phyloP scores from a whole-genome alignment of 2,797 vertebrate genomes.

The Emydoidea blandingii region DNA sequence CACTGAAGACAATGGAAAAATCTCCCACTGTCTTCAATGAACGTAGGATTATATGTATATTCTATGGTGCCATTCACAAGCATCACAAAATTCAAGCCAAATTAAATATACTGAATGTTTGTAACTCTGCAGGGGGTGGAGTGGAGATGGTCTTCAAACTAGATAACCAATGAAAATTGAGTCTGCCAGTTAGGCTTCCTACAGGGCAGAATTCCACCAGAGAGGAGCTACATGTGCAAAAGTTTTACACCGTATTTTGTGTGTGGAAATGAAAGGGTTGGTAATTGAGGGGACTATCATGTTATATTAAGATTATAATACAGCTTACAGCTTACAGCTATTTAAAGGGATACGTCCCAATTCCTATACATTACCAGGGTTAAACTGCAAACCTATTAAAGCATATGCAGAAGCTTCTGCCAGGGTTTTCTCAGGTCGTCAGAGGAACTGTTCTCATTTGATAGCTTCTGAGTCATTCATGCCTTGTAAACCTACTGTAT shows the following conservation, averaged over 20 bases:
- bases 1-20: neutral
- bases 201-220: neutral
- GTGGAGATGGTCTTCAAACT: too few relatives aligned
- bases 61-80: neutral
- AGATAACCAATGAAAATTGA: neutral
- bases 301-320: neutral
- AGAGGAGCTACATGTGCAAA: neutral
- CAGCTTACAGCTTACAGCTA: too few relatives aligned
- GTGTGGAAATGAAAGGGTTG: neutral
- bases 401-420: neutral
- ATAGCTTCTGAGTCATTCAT: neutral
- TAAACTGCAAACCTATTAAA: neutral
- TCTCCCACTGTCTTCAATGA: neutral
- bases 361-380: neutral
- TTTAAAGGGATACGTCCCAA: neutral
- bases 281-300: neutral
- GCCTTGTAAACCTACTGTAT: neutral
- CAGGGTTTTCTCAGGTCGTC: neutral
- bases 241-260: neutral
- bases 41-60: neutral
- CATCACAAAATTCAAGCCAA: neutral
- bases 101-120: neutral
- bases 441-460: neutral
- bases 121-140: too few relatives aligned
- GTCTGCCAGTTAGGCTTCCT: neutral